phyloP scores from a whole-genome alignment of 1,140 invertebrate genomes.

The Lysiphlebus fabarum region DNA sequence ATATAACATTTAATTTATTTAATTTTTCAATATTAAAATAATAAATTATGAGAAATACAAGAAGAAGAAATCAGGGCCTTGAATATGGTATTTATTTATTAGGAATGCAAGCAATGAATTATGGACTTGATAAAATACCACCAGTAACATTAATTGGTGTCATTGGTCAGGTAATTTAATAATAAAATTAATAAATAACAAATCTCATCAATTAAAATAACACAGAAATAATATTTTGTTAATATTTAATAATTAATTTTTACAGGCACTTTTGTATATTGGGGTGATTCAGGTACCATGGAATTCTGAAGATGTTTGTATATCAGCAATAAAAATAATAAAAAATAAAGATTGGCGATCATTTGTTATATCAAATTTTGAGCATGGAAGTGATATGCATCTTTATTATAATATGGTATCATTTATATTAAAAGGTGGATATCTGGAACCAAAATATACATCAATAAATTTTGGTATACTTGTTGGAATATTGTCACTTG shows the following conservation, averaged over 20 bases:
- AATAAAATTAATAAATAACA: not conserved
- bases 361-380: constrained; percentile 62
- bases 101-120: constrained; percentile 46
- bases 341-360: constrained; percentile 58
- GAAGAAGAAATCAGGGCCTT: constrained; percentile 44
- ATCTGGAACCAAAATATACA: constrained; percentile 60
- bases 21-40: not conserved
- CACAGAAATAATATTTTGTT: not conserved
- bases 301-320: constrained; percentile 59
- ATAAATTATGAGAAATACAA: constrained; percentile 41
- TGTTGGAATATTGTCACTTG: constrained; percentile 56
- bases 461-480: constrained; percentile 60
- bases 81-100: constrained; percentile 46
- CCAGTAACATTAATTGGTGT: constrained; percentile 62
- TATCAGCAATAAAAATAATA: constrained; percentile 59
- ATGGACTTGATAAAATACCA: constrained; percentile 63
- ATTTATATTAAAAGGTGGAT: constrained; percentile 64
- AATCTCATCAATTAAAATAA: too few species aligned
- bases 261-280: constrained; percentile 53
- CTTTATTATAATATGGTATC: constrained; percentile 75
- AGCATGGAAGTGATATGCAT: constrained; percentile 71
- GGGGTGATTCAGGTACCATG: constrained; percentile 58
- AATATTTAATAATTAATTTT: constrained; percentile 24
- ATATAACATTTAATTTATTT: not conserved
- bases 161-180: constrained; percentile 49